A percentile compares a stretch with the other conserved stretches of the same genome.
Evolutionary conservation across 2,888 invertebrate species (phyloP).

Genomic region (Thysanoteuthis rhombus): DNA sequence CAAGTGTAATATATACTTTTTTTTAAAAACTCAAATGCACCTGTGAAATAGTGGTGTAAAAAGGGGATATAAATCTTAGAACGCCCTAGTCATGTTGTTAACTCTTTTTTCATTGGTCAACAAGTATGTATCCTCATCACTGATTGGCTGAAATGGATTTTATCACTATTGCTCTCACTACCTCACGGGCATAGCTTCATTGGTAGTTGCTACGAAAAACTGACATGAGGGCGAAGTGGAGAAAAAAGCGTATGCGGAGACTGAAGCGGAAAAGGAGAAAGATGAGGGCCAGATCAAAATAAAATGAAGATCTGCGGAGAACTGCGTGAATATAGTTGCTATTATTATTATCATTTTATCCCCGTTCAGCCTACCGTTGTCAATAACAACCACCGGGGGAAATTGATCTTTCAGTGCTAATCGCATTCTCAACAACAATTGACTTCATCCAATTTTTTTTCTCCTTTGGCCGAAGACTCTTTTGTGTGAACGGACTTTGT

Average conservation of each 20-base stretch:
- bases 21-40: no score
- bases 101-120: not conserved
- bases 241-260: conserved; percentile 25
- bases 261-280: conserved; percentile 25
- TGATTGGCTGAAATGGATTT: not conserved
- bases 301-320: not conserved
- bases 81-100: not conserved
- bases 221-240: not conserved
- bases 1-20: no score
- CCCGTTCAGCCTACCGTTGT: not conserved
- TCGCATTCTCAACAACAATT: no score
- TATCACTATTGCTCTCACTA: not conserved
- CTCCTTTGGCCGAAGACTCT: no score
- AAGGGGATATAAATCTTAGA: not conserved
- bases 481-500: no score
- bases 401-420: not conserved
- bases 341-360: not conserved
- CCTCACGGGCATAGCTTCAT: no score
- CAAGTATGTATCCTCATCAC: not conserved
- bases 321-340: not conserved
- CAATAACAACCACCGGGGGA: not conserved
- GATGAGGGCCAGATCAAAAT: conserved; percentile 27
- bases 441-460: no score
- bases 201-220: no score
- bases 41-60: not conserved